Conservation (phyloP, 2,888 invertebrate species). For the Drosophila kambysellisi region DNA sequence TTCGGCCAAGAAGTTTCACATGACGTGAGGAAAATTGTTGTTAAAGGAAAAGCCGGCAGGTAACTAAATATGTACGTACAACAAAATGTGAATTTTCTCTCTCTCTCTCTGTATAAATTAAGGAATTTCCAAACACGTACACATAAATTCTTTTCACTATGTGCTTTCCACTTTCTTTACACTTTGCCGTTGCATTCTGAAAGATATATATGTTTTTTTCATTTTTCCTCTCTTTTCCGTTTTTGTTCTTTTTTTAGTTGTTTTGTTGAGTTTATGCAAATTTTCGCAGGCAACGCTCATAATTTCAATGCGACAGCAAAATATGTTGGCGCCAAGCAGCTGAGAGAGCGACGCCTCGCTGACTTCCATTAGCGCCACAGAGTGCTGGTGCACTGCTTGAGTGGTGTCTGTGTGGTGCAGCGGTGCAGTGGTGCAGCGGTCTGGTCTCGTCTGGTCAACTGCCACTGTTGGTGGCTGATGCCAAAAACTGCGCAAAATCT, state of each 20-base stretch:
- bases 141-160: conserved; percentile 58
- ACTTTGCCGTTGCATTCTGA: conserved; percentile 41
- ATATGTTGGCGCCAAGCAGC: conserved; percentile 72
- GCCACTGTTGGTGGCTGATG: conserved; percentile 31
- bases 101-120: conserved; percentile 43
- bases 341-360: conserved; percentile 35
- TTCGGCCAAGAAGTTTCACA: conserved; percentile 50
- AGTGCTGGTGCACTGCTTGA: background rate
- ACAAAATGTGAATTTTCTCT: conserved; percentile 2
- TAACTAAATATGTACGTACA: conserved; percentile 30
- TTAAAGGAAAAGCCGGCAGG: conserved; percentile 50
- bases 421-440: no score
- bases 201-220: conserved; percentile 25
- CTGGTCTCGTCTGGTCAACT: conserved; percentile 24
- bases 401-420: background rate
- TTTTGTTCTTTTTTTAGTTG: conserved; percentile 18
- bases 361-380: conserved; percentile 60
- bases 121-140: conserved; percentile 72
- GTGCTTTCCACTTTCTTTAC: conserved; percentile 55
- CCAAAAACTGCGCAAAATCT: conserved; percentile 41
- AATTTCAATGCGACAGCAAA: conserved; percentile 76
- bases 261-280: conserved; percentile 65
- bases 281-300: conserved; percentile 67
- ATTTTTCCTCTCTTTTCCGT: conserved; percentile 17
- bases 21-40: conserved; percentile 65